Evolutionary conservation across 1,140 invertebrate genomes (phyloP), one percentile per base, ranked within the genome.

Genomic region (Papilio aristodemus): DNA sequence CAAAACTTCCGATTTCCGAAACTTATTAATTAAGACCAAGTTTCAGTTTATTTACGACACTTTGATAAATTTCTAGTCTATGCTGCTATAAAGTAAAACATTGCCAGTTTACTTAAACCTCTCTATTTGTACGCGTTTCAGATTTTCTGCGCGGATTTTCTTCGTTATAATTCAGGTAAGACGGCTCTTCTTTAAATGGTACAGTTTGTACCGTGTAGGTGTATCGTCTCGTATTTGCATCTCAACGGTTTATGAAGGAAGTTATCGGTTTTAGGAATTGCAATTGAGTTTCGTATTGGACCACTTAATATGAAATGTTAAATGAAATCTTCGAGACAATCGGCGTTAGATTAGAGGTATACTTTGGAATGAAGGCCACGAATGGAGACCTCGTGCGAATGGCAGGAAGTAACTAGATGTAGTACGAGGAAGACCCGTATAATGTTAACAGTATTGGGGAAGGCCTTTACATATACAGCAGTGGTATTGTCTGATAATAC

Each of bases 181-280:
- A 66, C 19, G 67, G 75, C 41, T 74, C 78, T 54, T 37, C 37
- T 19, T 71, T 70, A 13, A 59, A 14, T 75, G 74, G 79, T n/a
- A n/a, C n/a, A n/a, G n/a, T n/a, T 78, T 77, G 80, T 76, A 75
- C 73, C 72, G 71, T 71, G 71, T 82, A 74, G 73, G 78, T 75
- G 77, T 67, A 70, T 50, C 22, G 71, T 68, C 76, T 32, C 27
- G 83, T 90, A 83, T 86, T 84, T 84, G 79, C 72, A 71, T 84
- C 79, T 78, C 80, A 78, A 77, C 78, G 79, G 84, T 87, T 88
- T 90, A 88, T 88, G 85, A 79, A 85, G 78, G 78, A 76, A 84
- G 81, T 86, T 90, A 90, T 86, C 85, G 78, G 60, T 78, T 79
- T 81, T 81, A 84, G 75, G 67, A 83, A 83, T 74, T 67, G 79